Percentiles rank a stretch among this genome's conserved stretches.
phyloP scores from a whole-genome alignment of 2,888 invertebrate genomes.

The Pseudanteris insignis region DNA sequence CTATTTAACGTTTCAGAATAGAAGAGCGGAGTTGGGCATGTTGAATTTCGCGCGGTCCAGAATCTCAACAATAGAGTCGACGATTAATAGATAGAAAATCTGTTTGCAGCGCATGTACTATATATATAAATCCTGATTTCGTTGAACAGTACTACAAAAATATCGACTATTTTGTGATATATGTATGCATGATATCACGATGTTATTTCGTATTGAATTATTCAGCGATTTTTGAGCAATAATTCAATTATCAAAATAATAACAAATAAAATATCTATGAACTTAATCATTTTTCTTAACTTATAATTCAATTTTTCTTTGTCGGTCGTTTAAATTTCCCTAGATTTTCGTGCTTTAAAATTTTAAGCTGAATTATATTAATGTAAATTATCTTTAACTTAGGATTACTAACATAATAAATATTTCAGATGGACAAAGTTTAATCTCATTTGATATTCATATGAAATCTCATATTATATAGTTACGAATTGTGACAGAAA shows the following conservation, averaged over 20 bases:
- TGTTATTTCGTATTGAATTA: neutral
- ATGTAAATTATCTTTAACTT: too few relatives aligned
- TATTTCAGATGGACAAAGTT: conserved; percentile 18
- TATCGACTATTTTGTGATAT: too few relatives aligned
- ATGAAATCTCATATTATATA: conserved; percentile 8
- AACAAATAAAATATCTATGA: too few relatives aligned
- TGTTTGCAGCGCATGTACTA: conserved; percentile 51
- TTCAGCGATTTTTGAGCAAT: too few relatives aligned
- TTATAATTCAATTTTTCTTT: too few relatives aligned
- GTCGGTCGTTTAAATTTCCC: too few relatives aligned
- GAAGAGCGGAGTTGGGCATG: conserved; percentile 38
- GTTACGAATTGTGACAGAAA: conserved; percentile 3
- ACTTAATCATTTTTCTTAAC: too few relatives aligned
- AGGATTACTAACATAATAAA: conserved; percentile 8
- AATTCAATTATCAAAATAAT: too few relatives aligned
- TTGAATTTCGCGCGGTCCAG: conserved; percentile 52
- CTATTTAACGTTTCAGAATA: conserved; percentile 32
- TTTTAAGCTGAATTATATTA: too few relatives aligned
- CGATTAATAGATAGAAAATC: conserved; percentile 54
- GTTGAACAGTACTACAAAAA: conserved; percentile 6
- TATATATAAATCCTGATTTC: conserved; percentile 25
- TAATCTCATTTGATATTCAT: conserved; percentile 14
- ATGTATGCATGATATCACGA: conserved; percentile 5
- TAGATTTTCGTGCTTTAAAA: too few relatives aligned
- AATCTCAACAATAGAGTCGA: conserved; percentile 52